Percentiles rank a stretch among this genome's conserved stretches.
Evolutionary conservation across 2,113 vertebrate genomes (phyloP).

Genomic region (Phalacrocorax pelagicus): DNA sequence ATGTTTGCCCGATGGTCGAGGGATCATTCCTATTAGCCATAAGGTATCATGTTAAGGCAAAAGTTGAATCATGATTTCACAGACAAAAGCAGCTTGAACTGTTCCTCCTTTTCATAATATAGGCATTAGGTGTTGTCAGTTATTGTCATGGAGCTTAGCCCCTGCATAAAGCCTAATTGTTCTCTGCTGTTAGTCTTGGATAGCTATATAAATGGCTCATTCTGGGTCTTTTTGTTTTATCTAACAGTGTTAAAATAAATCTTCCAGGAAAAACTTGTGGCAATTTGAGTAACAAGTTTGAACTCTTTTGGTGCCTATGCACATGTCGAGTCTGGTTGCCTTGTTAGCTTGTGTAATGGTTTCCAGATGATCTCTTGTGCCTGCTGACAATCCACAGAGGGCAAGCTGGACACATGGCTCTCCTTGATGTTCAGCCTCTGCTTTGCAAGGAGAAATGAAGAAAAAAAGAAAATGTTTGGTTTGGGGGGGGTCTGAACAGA

Average conservation of each 20-base stretch:
- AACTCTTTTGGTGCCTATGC: constrained; percentile 4
- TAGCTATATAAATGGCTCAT: neutral
- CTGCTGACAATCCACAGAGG: constrained; percentile 10
- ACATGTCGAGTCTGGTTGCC: neutral
- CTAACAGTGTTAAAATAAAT: constrained; percentile 43
- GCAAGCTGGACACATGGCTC: neutral
- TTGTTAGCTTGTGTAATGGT: neutral
- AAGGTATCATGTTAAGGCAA: neutral
- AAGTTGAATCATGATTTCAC: neutral
- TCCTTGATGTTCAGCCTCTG: constrained; percentile 13
- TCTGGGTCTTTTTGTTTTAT: constrained; percentile 8
- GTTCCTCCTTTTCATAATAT: neutral
- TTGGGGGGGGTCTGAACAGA: neutral
- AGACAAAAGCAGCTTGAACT: neutral
- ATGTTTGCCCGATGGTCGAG: rapidly evolving
- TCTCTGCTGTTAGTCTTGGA: constrained; percentile 15
- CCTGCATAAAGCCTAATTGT: neutral
- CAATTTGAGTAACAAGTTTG: neutral
- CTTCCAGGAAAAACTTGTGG: constrained; percentile 1
- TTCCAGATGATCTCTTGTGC: constrained; percentile 45
- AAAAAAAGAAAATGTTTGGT: neutral
- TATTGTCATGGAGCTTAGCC: neutral
- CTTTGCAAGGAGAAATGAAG: neutral
- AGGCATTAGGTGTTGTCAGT: neutral
- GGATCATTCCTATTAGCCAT: neutral